A percentile compares a stretch with the other conserved stretches of the same genome.
Conservation (phyloP, 2,113 vertebrate genomes). For the Larimichthys polyactis region DNA sequence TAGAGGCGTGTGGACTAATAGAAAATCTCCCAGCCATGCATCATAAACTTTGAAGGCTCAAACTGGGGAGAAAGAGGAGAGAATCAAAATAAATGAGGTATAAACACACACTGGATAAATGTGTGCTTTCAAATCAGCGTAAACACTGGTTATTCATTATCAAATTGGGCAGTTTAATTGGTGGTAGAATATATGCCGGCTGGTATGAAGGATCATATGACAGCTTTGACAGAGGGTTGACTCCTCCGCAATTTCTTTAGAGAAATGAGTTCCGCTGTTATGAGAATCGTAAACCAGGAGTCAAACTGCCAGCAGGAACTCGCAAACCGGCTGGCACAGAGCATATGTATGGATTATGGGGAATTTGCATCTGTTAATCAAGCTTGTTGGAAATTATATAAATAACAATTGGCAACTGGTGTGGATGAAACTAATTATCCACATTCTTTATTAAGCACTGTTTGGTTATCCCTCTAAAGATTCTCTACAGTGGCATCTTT, state of each 20-base stretch:
- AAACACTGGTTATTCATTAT: constrained; percentile 67
- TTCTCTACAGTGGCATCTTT: constrained; percentile 39
- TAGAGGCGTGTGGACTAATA: constrained; percentile 46
- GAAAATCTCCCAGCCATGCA: constrained; percentile 59
- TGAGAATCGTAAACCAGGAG: constrained; percentile 41
- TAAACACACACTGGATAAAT: constrained; percentile 60
- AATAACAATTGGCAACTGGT: constrained; percentile 66
- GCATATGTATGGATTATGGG: constrained; percentile 52
- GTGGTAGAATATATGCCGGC: constrained; percentile 32
- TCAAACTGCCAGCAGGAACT: constrained; percentile 47
- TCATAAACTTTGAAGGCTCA: constrained; percentile 58
- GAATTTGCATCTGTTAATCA: constrained; percentile 72
- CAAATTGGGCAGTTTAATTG: constrained; percentile 62
- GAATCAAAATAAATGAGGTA: constrained; percentile 67
- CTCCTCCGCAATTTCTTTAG: constrained; percentile 28
- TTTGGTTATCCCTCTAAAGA: constrained; percentile 65
- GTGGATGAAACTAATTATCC: constrained; percentile 63
- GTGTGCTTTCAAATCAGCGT: constrained; percentile 47
- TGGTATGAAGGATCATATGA: constrained; percentile 40
- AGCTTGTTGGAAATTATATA: constrained; percentile 60
- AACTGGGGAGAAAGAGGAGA: constrained; percentile 50
- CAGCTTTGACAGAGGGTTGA: constrained; percentile 47
- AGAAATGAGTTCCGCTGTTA: constrained; percentile 36
- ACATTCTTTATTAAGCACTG: constrained; percentile 61
- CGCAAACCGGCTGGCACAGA: constrained; percentile 15